Percentiles rank a stretch among this genome's conserved stretches.
Conservation (phyloP, 2,113 vertebrate genomes). For the Lathamus discolor region DNA sequence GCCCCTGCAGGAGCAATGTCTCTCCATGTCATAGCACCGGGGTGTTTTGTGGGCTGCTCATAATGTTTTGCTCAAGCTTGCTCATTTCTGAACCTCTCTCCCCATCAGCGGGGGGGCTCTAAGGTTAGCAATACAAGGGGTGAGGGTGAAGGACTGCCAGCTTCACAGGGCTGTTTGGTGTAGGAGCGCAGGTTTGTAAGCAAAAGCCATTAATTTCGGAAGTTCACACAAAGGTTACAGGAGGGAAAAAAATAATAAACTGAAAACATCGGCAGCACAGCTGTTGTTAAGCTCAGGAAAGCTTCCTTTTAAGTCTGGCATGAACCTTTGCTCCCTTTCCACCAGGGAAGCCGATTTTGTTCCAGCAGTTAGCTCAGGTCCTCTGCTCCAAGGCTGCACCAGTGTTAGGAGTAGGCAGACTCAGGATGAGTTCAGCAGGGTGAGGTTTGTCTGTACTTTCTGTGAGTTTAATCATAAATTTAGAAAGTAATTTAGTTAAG, state of each 20-base stretch:
- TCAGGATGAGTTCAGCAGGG: neutral
- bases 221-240: neutral
- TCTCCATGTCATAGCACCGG: neutral
- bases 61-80: neutral
- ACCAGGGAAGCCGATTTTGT: neutral
- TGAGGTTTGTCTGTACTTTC: neutral
- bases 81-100: neutral
- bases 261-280: neutral
- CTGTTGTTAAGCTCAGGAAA: neutral
- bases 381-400: neutral
- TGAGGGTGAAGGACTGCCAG: neutral
- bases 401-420: neutral
- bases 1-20: neutral
- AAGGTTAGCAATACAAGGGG: neutral
- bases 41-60: neutral
- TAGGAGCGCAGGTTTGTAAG: neutral
- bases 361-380: neutral
- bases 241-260: neutral
- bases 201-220: neutral
- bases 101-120: rapidly evolving
- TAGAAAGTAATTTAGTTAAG: neutral
- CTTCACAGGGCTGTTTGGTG: neutral
- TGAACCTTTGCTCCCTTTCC: neutral
- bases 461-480: neutral
- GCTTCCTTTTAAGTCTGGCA: neutral